Conservation (phyloP, 2,888 invertebrate genomes). For the Choristoneura rosaceana region DNA sequence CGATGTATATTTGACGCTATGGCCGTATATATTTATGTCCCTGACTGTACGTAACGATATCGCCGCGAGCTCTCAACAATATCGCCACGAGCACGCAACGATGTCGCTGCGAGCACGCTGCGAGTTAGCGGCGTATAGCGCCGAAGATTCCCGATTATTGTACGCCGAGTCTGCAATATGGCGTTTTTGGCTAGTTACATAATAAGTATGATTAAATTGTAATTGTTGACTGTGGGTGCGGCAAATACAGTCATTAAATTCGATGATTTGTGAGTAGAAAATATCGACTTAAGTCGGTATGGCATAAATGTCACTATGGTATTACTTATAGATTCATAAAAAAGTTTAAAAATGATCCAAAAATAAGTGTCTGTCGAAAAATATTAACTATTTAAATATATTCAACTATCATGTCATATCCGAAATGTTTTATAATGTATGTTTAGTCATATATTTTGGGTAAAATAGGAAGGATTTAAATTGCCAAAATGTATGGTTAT, state of each 20-base stretch:
- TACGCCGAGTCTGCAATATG: too few species aligned
- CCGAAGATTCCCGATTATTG: too few species aligned
- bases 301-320: too few species aligned
- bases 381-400: slow-evolving; percentile 4
- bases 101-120: too few species aligned
- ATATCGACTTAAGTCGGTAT: background rate
- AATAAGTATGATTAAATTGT: background rate
- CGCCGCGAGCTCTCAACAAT: too few species aligned
- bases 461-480: background rate
- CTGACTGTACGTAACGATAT: too few species aligned
- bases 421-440: slow-evolving; percentile 5
- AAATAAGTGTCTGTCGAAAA: slow-evolving; percentile 9
- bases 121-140: too few species aligned
- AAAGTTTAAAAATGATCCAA: slow-evolving; percentile 1
- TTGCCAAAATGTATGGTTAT: slow-evolving; percentile 4
- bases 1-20: too few species aligned
- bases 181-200: too few species aligned
- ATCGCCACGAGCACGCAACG: too few species aligned
- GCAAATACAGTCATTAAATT: background rate
- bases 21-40: too few species aligned
- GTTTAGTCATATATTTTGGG: background rate
- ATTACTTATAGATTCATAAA: background rate
- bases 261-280: background rate
- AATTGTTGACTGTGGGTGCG: background rate
- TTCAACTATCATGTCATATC: slow-evolving; percentile 43